Evolutionary conservation across 1,140 invertebrate genomes (phyloP).

Genomic region (Microplitis demolitor): DNA sequence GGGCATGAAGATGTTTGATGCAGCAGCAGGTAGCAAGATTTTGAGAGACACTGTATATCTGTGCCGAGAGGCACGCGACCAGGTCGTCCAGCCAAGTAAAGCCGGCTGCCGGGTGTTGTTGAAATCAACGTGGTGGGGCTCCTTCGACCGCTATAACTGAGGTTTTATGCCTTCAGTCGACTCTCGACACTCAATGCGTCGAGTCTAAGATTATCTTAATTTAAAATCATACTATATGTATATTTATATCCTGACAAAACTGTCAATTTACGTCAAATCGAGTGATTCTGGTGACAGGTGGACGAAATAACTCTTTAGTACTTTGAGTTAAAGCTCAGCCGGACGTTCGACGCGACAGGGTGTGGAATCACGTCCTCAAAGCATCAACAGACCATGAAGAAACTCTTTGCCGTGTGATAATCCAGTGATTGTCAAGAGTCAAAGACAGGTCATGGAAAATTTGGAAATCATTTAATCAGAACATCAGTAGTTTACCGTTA

Average conservation of each 20-base stretch:
- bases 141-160: slow-evolving; percentile 49
- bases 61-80: slow-evolving; percentile 54
- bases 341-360: slow-evolving; percentile 18
- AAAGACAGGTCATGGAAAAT: slow-evolving; percentile 17
- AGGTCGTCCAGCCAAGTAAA: slow-evolving; percentile 43
- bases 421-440: slow-evolving; percentile 18
- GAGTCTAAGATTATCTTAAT: slow-evolving; percentile 30
- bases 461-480: slow-evolving; percentile 5
- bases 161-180: slow-evolving; percentile 53
- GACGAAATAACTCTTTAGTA: too few relatives aligned
- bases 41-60: slow-evolving; percentile 55
- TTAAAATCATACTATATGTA: neutral
- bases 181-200: slow-evolving; percentile 55
- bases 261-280: too few relatives aligned
- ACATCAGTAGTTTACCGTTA: neutral
- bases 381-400: slow-evolving; percentile 6
- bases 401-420: neutral
- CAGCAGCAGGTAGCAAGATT: slow-evolving; percentile 28
- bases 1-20: neutral
- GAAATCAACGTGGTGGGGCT: slow-evolving; percentile 55
- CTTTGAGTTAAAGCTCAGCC: neutral
- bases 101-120: slow-evolving; percentile 53
- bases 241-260: too few relatives aligned
- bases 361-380: slow-evolving; percentile 11
- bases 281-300: too few relatives aligned